Base-by-base conservation (phyloP, 1,140 invertebrate genomes). In the Drosophila nikananu region DNA sequence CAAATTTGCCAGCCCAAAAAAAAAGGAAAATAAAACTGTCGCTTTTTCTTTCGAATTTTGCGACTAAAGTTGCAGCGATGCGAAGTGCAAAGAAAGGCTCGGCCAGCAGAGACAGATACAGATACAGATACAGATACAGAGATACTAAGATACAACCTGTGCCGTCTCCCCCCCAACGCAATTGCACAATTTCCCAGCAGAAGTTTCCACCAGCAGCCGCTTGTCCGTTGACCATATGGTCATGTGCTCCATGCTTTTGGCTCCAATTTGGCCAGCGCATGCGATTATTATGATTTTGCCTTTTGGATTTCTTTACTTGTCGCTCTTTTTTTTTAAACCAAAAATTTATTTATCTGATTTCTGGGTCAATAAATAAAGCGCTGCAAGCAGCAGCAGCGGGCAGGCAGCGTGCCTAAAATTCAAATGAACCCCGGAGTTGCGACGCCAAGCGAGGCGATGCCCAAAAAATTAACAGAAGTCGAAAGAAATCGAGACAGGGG, bases 281-380 rank as follows among this genome's bases (percentile, higher is more conserved):
- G 86, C 81, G 81, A 90, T 89, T 89, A 89, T 89, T 89, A 76
- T 87, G 77, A 83, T 87, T 81, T 81, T 80, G 80, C 63, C 27
- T 42, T 76, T 68, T 61, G n/a, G 46, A 35, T 51, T 57, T 54
- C 60, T 44, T 46, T 44, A 66, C 13, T 81, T 78, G 68, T 86
- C 51, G 70, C 62, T 73, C 64, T 72, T 74, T 72, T 73, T 23
- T 57, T 55, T 55, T 55, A 23, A 55, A 55, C 76, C 77, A 61
- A 78, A 81, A 79, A 89, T 84, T 81, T 87, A 89, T 89, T 89
- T 89, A 90, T 89, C 84, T 90, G 84, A 46, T 90, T 89, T 89
- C 77, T 89, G 84, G 84, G 84, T 89, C 84, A 89, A 89, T 89
- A 89, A 89, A 87, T 87, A 87, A 84, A 81, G 66, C 74, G 73